Percentiles rank a stretch among this genome's conserved stretches.
These are phyloP conservation scores for Albula glossodonta DNA, from an alignment of 2,113 vertebrate genomes.

Conservation along the genomic window DNA sequence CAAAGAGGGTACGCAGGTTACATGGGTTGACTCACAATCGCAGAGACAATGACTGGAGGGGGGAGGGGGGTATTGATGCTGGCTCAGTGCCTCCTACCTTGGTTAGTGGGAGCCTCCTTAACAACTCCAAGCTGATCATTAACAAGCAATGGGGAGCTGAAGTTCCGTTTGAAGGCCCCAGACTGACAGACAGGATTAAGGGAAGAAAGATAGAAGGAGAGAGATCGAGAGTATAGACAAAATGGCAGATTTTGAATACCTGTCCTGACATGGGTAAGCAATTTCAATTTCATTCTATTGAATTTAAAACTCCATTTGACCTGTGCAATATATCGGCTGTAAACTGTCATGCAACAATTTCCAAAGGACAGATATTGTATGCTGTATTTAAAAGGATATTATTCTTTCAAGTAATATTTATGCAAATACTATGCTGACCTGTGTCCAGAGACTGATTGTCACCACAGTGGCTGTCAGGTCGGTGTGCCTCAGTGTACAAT, in stretches of 20 bases:
- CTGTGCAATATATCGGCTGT: neutral
- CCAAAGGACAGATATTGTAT: neutral
- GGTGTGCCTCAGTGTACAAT: too few relatives aligned
- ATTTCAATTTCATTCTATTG: neutral
- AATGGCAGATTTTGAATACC: neutral
- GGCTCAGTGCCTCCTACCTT: constrained; percentile 56
- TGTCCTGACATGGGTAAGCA: neutral
- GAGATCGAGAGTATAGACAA: neutral
- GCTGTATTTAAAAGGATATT: neutral
- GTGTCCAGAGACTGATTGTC: neutral
- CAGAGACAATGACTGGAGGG: neutral
- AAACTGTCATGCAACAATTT: neutral
- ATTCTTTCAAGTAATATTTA: neutral
- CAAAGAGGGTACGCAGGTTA: neutral
- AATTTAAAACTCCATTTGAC: neutral
- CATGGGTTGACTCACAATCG: neutral
- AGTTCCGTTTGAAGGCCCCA: constrained; percentile 86
- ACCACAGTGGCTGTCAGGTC: neutral
- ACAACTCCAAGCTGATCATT: constrained; percentile 74
- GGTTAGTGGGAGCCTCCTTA: constrained; percentile 73
- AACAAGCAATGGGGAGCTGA: constrained; percentile 85
- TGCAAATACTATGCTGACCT: neutral
- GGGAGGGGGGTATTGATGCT: too few relatives aligned
- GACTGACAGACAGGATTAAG: constrained; percentile 60
- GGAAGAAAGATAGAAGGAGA: constrained; percentile 36